Conservation (phyloP, 2,888 invertebrate genomes). For the Luperina testacea region DNA sequence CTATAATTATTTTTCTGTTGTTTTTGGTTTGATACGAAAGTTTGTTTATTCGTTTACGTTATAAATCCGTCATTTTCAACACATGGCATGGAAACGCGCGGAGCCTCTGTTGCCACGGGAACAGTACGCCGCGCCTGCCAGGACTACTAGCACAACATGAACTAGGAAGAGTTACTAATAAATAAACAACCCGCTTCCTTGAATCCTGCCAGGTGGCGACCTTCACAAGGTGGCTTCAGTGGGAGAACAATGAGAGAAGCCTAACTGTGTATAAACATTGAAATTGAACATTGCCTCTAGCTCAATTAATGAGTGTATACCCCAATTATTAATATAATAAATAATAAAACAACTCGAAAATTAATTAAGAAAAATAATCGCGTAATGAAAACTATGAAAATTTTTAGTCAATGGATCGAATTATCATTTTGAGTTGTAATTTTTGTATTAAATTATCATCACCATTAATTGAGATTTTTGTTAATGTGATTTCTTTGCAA, state of each 20-base stretch:
- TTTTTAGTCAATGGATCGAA: no score
- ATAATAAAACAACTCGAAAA: background rate
- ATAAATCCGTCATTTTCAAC: no score
- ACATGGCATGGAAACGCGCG: background rate
- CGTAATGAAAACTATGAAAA: background rate
- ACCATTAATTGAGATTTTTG: no score
- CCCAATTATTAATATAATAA: no score
- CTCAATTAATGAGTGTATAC: background rate
- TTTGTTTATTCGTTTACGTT: no score
- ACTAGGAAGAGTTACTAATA: background rate
- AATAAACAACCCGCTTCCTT: background rate
- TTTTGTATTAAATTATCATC: no score
- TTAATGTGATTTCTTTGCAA: no score
- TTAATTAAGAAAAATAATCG: background rate
- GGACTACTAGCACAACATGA: constrained; percentile 17
- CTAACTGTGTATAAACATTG: background rate
- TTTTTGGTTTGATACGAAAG: no score
- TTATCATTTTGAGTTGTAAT: no score
- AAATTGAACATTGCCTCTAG: no score
- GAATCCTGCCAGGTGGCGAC: background rate
- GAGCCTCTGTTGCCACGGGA: background rate
- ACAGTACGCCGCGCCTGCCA: constrained; percentile 5
- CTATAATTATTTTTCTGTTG: no score
- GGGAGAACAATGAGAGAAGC: background rate
- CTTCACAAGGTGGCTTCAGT: background rate